phyloP scores from a whole-genome alignment of 1,140 invertebrate species.

The Metopolophium dirhodum region DNA sequence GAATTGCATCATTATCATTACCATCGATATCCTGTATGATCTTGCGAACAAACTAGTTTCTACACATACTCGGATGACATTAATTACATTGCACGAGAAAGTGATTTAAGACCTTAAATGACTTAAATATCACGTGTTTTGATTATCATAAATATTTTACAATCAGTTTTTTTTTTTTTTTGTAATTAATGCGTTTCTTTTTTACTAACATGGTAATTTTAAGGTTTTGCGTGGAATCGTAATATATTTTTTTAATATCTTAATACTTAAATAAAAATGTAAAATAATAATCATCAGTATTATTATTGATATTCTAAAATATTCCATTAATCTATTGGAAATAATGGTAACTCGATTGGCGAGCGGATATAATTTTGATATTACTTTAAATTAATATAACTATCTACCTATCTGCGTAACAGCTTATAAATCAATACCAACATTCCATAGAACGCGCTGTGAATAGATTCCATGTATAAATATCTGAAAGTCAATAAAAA shows the following conservation, averaged over 20 bases:
- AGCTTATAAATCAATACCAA: not conserved
- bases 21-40: not conserved
- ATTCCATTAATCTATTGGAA: not conserved
- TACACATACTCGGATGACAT: not conserved
- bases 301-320: not conserved
- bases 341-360: not conserved
- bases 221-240: not conserved
- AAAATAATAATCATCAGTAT: not conserved
- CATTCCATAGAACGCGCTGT: not conserved
- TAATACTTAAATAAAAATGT: not conserved
- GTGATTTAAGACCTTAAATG: not conserved
- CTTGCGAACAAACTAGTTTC: not conserved
- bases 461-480: not conserved
- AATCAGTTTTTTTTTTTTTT: not conserved
- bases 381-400: not conserved
- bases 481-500: not conserved
- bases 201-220: not conserved
- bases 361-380: not conserved
- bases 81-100: not conserved
- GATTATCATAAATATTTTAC: not conserved
- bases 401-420: not conserved
- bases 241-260: not conserved
- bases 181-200: not conserved
- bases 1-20: not conserved
- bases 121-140: not conserved